phyloP scores from a whole-genome alignment of 2,888 invertebrate species.

The Ophion ellenae region DNA sequence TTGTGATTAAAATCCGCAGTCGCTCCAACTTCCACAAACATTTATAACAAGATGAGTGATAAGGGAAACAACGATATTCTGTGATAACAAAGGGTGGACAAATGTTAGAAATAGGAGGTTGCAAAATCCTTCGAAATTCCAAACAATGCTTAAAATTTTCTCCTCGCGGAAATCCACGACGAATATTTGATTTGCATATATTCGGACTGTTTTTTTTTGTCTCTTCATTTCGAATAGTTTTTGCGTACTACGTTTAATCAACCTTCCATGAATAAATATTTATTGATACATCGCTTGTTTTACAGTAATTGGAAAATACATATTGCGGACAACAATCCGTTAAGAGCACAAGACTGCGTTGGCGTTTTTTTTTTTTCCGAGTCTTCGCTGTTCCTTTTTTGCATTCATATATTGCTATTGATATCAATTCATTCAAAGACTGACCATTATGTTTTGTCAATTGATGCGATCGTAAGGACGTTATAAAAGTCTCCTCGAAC shows the following conservation, averaged over 20 bases:
- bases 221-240: background rate
- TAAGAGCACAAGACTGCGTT: conserved; percentile 51
- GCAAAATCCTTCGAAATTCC: background rate
- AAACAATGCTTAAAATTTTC: background rate
- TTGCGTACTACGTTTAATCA: conserved; percentile 21
- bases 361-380: conserved; percentile 33
- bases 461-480: conserved; percentile 13
- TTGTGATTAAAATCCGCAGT: too few relatives aligned
- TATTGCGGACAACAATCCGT: conserved; percentile 54
- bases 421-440: conserved; percentile 17
- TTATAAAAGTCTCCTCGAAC: conserved; percentile 27
- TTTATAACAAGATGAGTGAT: background rate
- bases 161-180: background rate
- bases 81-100: background rate
- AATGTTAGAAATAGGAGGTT: background rate
- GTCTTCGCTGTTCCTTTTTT: conserved; percentile 3
- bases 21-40: background rate
- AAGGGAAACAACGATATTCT: background rate
- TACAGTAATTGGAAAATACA: conserved; percentile 76
- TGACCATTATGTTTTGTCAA: conserved; percentile 7
- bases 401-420: conserved; percentile 21
- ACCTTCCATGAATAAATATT: conserved; percentile 78
- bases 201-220: conserved; percentile 4
- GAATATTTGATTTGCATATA: background rate
- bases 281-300: conserved; percentile 78